These are phyloP conservation scores for Distichodus sexfasciatus DNA, from an alignment of 2,797 vertebrate species.

Conservation along the genomic window DNA sequence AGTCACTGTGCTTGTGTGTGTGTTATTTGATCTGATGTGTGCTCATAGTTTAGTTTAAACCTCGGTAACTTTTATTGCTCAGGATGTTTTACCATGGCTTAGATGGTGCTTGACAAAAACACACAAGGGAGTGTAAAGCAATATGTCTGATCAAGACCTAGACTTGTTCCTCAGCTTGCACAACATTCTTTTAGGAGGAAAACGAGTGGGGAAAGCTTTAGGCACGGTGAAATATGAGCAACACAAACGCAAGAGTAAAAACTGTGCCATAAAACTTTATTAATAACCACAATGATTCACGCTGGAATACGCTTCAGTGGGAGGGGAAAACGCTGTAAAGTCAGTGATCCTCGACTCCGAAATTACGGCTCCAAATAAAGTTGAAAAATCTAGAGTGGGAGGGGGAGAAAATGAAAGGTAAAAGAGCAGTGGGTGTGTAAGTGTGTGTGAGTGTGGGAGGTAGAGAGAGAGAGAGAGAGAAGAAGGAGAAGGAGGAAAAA, in stretches of 20 bases:
- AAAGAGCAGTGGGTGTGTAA: neutral
- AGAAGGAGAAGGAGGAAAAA: neutral
- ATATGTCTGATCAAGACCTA: neutral
- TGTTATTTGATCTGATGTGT: neutral
- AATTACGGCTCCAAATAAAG: neutral
- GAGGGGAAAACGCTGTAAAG: neutral
- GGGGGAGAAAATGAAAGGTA: neutral
- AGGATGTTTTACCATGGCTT: conserved; percentile 14
- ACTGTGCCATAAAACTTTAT: neutral
- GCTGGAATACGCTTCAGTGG: neutral
- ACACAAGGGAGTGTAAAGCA: neutral
- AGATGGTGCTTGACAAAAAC: conserved; percentile 9
- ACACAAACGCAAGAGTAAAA: too few relatives aligned
- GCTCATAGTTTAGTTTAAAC: neutral
- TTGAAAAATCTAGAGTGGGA: too few relatives aligned
- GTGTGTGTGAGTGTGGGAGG: neutral
- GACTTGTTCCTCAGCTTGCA: neutral
- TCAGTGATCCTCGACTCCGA: neutral
- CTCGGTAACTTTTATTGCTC: neutral
- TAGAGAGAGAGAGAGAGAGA: neutral
- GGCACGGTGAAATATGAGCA: neutral
- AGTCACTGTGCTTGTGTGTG: neutral
- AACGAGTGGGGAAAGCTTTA: neutral
- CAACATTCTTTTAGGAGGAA: conserved; percentile 8
- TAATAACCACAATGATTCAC: neutral